phyloP scores from a whole-genome alignment of 2,888 invertebrate species.

The Pyrochroa serraticornis region DNA sequence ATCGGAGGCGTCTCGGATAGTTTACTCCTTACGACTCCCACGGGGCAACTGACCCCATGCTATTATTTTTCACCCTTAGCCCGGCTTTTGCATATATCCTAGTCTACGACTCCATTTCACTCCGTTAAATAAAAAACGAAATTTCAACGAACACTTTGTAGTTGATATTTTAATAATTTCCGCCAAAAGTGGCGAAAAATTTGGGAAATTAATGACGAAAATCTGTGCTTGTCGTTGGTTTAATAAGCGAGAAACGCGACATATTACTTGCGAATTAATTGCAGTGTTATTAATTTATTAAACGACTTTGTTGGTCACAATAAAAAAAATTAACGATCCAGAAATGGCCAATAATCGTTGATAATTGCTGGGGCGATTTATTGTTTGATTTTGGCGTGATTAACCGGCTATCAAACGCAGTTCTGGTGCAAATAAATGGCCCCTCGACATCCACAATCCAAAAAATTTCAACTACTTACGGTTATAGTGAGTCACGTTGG shows the following conservation, averaged over 20 bases:
- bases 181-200: no score
- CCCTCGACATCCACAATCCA: background rate
- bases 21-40: constrained; percentile 56
- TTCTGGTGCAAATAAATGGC: constrained; percentile 16
- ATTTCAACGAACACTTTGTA: no score
- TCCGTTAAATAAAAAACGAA: background rate
- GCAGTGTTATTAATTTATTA: constrained; percentile 40
- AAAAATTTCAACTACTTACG: constrained; percentile 38
- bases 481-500: constrained; percentile 36
- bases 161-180: no score
- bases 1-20: constrained; percentile 50
- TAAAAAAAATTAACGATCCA: constrained; percentile 46
- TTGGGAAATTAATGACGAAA: constrained; percentile 1
- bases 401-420: constrained; percentile 26
- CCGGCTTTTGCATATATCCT: constrained; percentile 59
- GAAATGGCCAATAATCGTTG: constrained; percentile 41
- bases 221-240: constrained; percentile 24
- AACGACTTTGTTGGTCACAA: constrained; percentile 29
- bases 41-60: constrained; percentile 55
- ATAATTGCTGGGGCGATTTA: constrained; percentile 28
- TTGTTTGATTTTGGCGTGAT: constrained; percentile 29
- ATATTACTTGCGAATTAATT: constrained; percentile 36
- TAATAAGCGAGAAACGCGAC: constrained; percentile 10
- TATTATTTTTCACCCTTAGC: constrained; percentile 58
- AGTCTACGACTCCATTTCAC: constrained; percentile 34